Percentiles rank a stretch among this genome's conserved stretches.
phyloP scores from a whole-genome alignment of 2,888 invertebrate genomes.

The Dryobota labecula region DNA sequence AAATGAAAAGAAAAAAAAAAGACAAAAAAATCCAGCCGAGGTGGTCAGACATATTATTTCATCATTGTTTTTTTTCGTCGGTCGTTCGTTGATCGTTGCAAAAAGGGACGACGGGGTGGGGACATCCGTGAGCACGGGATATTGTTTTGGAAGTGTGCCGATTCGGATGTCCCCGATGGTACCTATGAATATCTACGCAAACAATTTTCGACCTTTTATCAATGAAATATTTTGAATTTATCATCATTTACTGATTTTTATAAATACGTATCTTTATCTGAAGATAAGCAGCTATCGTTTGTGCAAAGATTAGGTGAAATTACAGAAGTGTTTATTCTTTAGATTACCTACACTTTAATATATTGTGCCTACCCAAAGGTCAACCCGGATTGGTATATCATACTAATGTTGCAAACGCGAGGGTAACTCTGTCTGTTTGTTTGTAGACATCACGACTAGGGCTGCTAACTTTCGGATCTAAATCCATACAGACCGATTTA shows the following conservation, averaged over 20 bases:
- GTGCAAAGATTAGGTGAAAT: conserved; percentile 11
- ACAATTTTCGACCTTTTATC: conserved; percentile 21
- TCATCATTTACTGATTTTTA: conserved; percentile 50
- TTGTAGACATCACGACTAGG: background rate
- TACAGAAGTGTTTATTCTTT: conserved; percentile 5
- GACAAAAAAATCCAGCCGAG: too few species aligned
- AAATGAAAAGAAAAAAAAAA: too few species aligned
- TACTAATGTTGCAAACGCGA: background rate
- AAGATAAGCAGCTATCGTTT: conserved; percentile 36
- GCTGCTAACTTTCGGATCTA: too few species aligned
- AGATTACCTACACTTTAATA: background rate
- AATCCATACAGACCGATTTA: too few species aligned
- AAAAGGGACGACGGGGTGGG: too few species aligned
- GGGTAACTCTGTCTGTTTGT: background rate
- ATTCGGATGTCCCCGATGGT: too few species aligned
- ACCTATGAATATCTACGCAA: background rate
- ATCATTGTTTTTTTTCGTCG: too few species aligned
- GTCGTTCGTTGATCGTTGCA: too few species aligned
- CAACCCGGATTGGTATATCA: background rate
- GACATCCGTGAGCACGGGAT: too few species aligned
- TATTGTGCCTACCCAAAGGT: background rate
- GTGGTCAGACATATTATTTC: too few species aligned
- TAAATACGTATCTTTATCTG: conserved; percentile 32
- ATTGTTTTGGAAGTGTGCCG: too few species aligned
- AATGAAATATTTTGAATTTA: conserved; percentile 40